Base-by-base conservation (phyloP, 1,140 invertebrate genomes). In the Orchesella cincta region DNA sequence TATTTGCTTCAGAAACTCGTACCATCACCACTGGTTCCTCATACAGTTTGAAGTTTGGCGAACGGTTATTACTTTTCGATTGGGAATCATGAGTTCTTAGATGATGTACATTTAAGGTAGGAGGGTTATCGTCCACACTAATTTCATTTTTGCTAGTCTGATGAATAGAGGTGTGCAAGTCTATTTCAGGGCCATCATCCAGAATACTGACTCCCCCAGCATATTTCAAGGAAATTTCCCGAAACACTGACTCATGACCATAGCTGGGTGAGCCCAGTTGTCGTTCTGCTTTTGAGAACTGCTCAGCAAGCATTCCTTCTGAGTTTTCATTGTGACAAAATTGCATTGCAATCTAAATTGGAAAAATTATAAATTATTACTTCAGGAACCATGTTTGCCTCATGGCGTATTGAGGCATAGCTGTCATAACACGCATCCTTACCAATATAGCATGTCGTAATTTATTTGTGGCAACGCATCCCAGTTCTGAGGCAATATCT, bases 261-360 rank as follows among this genome's bases (percentile, higher is more conserved):
- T 31, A 18, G 29, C 62, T 29, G 29, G 28, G 62, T 14, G 62
- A 67, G 26, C 62, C 62, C 62, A 67, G 62, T 33, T 67, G 62
- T 33, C 33, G 8, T 29, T 67, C 62, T 2, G 62, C 62, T 67
- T 67, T 67, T 12, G 62, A 26, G 33, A 67, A 67, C 8, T 67
- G 62, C 29, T 67, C 62, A 1, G 33, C 62, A 31, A 12, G 8
- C 12, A 67, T 67, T 67, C 62, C 62, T n/a, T 67, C 62, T 16
- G 62, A 67, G n/a, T 67, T 67, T 67, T 67, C 62, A 33, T 67
- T 67, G 3, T 67, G 62, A 5, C 26, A 8, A 67, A 67, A 67
- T 29, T 67, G 62, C 62, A 67, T 29, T 29, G 62, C 62, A 31
- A 67, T 33, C 62, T 67, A 23, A 67, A n/a, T 5, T 57, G 26